Conservation (phyloP, 1,140 invertebrate species). For the Drosophila simulans region DNA sequence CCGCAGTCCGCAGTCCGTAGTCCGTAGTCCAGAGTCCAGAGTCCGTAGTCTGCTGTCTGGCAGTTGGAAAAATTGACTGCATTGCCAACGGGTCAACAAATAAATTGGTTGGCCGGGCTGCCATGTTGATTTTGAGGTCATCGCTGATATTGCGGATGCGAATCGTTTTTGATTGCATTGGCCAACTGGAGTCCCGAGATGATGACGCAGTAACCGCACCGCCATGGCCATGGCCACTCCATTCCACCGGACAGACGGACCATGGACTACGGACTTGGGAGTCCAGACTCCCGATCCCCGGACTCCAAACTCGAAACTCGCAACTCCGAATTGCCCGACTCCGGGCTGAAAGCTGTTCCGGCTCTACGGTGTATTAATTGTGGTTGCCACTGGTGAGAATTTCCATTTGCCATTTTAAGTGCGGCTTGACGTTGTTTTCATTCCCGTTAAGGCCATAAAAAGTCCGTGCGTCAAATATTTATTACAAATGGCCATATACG, state of each 20-base stretch:
- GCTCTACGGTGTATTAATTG: slow-evolving; percentile 73
- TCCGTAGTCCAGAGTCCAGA: slow-evolving; percentile 23
- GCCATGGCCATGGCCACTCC: slow-evolving; percentile 22
- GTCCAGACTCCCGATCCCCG: no score
- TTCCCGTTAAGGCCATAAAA: slow-evolving; percentile 72
- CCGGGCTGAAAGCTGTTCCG: slow-evolving; percentile 5
- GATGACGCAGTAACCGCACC: slow-evolving; percentile 47
- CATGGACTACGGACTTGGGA: not conserved
- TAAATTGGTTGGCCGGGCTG: slow-evolving; percentile 71
- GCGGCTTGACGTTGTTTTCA: slow-evolving; percentile 75
- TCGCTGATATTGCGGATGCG: slow-evolving; percentile 81
- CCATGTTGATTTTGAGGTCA: slow-evolving; percentile 83
- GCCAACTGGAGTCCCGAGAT: slow-evolving; percentile 48
- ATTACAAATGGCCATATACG: slow-evolving; percentile 60
- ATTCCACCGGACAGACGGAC: slow-evolving; percentile 24
- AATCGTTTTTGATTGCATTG: slow-evolving; percentile 81
- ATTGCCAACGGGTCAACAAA: slow-evolving; percentile 83
- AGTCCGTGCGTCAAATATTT: slow-evolving; percentile 74
- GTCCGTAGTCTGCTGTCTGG: slow-evolving; percentile 48
- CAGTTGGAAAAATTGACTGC: slow-evolving; percentile 79
- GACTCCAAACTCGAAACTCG: not conserved
- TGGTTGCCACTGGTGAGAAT: slow-evolving; percentile 79
- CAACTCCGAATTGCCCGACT: not conserved
- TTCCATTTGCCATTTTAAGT: slow-evolving; percentile 82
- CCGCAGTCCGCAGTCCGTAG: slow-evolving; percentile 5